These are phyloP conservation scores for Paradoxurus hermaphroditus DNA, from an alignment of 2,113 vertebrate genomes.

Conservation along the genomic window DNA sequence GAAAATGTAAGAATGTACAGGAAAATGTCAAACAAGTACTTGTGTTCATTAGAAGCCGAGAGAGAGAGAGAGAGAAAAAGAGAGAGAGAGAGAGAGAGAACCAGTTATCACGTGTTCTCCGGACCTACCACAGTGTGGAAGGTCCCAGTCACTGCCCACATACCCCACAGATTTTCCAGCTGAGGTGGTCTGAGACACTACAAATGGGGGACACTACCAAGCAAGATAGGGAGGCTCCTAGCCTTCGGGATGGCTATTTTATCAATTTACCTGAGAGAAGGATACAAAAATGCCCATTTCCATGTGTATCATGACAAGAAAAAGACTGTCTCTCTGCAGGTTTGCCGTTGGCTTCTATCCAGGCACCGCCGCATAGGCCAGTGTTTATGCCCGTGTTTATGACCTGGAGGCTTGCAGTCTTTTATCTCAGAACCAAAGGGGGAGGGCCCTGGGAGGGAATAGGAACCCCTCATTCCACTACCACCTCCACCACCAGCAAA, in stretches of 20 bases:
- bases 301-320: background rate
- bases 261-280: background rate
- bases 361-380: background rate
- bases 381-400: background rate
- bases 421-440: background rate
- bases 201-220: background rate
- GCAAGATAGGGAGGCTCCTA: background rate
- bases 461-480: background rate
- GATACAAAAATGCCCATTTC: background rate
- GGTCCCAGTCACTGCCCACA: background rate
- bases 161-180: background rate
- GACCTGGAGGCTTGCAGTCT: background rate
- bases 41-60: background rate
- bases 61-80: background rate
- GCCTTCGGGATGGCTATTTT: background rate
- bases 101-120: background rate
- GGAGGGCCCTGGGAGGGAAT: background rate
- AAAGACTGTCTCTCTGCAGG: background rate
- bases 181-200: background rate
- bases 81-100: background rate
- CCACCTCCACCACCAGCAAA: background rate
- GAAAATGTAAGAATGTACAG: constrained; percentile 41
- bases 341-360: background rate
- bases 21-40: constrained; percentile 18
- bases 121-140: constrained; percentile 21